Conservation (phyloP, 1,140 invertebrate genomes). For the Eciton burchellii region DNA sequence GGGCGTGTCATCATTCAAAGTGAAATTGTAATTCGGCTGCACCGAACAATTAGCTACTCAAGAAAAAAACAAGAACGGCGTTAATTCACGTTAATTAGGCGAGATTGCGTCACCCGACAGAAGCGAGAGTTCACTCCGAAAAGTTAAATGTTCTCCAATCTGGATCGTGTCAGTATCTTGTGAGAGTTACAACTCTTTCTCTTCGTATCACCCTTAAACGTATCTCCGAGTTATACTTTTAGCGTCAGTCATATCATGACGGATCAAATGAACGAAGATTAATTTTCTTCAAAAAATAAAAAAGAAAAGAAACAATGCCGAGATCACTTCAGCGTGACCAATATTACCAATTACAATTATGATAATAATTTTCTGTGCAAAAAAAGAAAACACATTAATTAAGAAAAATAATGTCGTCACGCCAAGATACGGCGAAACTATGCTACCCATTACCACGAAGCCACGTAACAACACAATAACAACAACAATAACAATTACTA, state of each 20-base stretch:
- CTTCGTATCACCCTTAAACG: slow-evolving; percentile 2
- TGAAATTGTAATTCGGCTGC: neutral
- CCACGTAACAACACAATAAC: slow-evolving; percentile 42
- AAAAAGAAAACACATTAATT: slow-evolving; percentile 13
- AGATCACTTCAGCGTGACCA: neutral
- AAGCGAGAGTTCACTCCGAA: neutral
- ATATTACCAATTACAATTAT: neutral
- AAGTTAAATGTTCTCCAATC: neutral
- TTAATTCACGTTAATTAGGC: slow-evolving; percentile 7
- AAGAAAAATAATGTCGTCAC: neutral
- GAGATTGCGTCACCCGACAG: slow-evolving; percentile 39
- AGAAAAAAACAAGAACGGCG: neutral
- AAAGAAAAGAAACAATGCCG: no score
- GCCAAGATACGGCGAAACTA: slow-evolving; percentile 33
- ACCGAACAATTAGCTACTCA: neutral
- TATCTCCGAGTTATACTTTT: slow-evolving; percentile 4
- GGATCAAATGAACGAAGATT: neutral
- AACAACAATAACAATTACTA: no score
- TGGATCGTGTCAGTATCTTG: slow-evolving; percentile 3
- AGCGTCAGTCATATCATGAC: slow-evolving; percentile 19
- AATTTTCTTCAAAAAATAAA: slow-evolving; percentile 10
- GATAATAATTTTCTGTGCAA: neutral
- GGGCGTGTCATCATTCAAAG: neutral
- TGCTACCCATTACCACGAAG: slow-evolving; percentile 50
- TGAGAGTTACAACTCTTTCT: slow-evolving; percentile 7